These are phyloP conservation scores for Romanogobio albipinnatus DNA, from an alignment of 2,113 vertebrate species.

Conservation along the genomic window DNA sequence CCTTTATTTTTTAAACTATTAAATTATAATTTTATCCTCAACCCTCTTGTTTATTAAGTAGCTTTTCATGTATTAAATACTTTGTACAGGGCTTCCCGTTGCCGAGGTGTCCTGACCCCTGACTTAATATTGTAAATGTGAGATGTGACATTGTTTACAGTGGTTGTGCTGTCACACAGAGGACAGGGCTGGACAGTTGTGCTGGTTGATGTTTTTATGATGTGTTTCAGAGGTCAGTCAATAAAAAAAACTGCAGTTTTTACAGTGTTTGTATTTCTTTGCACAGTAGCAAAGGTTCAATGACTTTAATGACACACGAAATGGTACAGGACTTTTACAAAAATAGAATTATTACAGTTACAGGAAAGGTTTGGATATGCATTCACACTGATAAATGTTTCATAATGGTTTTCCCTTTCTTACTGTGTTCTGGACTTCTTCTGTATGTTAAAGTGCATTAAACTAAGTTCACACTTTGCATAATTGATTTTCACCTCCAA, in stretches of 20 bases:
- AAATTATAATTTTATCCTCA: conserved; percentile 1
- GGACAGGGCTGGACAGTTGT: conserved; percentile 37
- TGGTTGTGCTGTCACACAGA: conserved; percentile 29
- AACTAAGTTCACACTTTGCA: not conserved
- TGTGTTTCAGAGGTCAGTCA: conserved; percentile 64
- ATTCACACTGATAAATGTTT: not conserved
- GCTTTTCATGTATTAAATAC: conserved; percentile 19
- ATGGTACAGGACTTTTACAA: conserved; percentile 20
- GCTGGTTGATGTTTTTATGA: conserved; percentile 56
- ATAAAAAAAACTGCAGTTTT: conserved; percentile 51
- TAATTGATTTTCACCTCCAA: not conserved
- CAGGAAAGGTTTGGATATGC: not conserved
- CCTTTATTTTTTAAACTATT: not conserved
- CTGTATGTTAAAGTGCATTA: not conserved
- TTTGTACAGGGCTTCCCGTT: conserved; percentile 7
- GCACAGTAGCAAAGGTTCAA: not conserved
- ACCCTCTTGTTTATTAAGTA: conserved; percentile 11
- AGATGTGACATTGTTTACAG: conserved; percentile 44
- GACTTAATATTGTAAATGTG: conserved; percentile 24
- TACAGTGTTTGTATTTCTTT: conserved; percentile 21
- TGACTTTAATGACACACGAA: conserved; percentile 6
- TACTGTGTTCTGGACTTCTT: not conserved
- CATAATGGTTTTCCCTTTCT: not conserved
- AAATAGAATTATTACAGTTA: not conserved
- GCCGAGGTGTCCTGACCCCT: conserved; percentile 15